Evolutionary conservation across 2,113 vertebrate species (phyloP), one percentile per base, ranked within the genome.

Genomic region (Lasiurus borealis): DNA sequence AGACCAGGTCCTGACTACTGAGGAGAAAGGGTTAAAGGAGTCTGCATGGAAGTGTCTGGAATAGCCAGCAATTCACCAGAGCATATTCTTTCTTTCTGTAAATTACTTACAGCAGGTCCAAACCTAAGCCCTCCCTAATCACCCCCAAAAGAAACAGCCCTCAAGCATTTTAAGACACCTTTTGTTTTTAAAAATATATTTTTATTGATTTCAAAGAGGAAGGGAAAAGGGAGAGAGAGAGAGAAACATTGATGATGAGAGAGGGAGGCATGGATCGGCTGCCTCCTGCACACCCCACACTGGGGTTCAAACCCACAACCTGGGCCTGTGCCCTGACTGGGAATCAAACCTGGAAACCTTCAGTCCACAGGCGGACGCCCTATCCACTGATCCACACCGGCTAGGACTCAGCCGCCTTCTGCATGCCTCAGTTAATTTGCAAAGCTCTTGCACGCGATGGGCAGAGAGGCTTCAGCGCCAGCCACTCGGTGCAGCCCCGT

Each of bases 21-120:
- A 21, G 90, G 48, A 54, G 5, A 15, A 48, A 3, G 57, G 27
- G 21, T 1, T 25, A 2, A n/a, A 34, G 66, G 50, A 3, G 1
- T 72, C 16, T 62, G 34, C 8, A 6, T 29, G 34, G 5, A 90
- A 16, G 62, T 31, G 2, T 62, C 48, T 87, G 4, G 52, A 10
- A 0, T 1, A 25, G 54, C 1, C 1, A 83, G 10, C 16, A 18
- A 5, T 12, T 62, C 81, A 0, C 29, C 27, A 0, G 0, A 23
- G 18, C 16, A n/a, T 10, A 9, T 19, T 10, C 44, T 88, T 88
- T n/a, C 83, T 91, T 73, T 87, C 46, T 80, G 50, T 73, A 4
- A 66, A 21, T 34, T 9, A 12, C 64, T 40, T 4, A 16, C 14
- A 31, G 84, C 76, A 73, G 34, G 31, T 88, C 2, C 8, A 27